These are phyloP conservation scores for Botrylloides violaceus DNA, from an alignment of 23 tunicate genomes.

Conservation along the genomic window DNA sequence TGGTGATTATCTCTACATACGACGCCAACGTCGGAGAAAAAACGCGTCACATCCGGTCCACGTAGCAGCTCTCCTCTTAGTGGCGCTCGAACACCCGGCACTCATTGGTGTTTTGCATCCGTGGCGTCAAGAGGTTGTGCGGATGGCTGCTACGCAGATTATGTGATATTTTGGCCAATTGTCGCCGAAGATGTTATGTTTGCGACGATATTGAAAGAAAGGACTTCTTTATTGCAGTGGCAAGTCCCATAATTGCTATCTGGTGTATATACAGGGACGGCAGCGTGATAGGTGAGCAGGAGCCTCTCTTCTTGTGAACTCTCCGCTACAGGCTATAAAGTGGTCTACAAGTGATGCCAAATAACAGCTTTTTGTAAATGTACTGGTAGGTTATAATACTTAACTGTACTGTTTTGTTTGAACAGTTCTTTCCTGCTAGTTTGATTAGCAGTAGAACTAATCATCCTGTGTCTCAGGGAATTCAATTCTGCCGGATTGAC, in stretches of 20 bases:
- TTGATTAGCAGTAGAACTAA: conserved; percentile 14
- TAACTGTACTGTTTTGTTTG: not conserved
- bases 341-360: no score
- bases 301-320: no score
- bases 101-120: not conserved
- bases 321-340: no score
- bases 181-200: no score
- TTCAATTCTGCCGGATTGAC: conserved; percentile 50
- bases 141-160: no score
- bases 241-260: no score
- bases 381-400: not conserved
- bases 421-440: conserved; percentile 2
- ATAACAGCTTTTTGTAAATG: not conserved
- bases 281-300: no score
- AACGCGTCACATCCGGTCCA: conserved; percentile 23
- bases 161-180: no score
- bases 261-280: no score
- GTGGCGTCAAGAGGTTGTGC: no score
- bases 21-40: not conserved
- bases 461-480: conserved; percentile 45
- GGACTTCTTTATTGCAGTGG: no score
- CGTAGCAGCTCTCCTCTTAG: conserved; percentile 8
- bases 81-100: not conserved
- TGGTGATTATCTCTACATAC: not conserved
- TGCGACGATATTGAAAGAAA: no score